These are phyloP conservation scores for Lomographa bimaculata DNA, from an alignment of 2,888 invertebrate genomes.

Conservation along the genomic window DNA sequence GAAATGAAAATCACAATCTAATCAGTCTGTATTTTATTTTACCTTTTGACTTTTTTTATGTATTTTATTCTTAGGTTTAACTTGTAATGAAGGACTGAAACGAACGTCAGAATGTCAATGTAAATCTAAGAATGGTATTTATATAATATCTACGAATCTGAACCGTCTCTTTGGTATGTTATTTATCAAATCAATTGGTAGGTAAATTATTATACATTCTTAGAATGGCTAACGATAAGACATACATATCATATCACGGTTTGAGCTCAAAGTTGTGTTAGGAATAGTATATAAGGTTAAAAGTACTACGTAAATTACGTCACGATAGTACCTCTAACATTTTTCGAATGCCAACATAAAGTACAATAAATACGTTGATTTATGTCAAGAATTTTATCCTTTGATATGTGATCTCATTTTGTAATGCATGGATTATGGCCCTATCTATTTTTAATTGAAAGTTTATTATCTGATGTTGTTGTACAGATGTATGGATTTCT, in stretches of 20 bases:
- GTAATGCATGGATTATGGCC: slow-evolving; percentile 59
- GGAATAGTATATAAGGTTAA: slow-evolving; percentile 54
- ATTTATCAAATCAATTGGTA: slow-evolving; percentile 32
- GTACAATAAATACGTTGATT: slow-evolving; percentile 74
- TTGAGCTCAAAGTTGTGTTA: slow-evolving; percentile 63
- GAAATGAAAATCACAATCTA: slow-evolving; percentile 41
- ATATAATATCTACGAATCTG: slow-evolving; percentile 30
- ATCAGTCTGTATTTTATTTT: slow-evolving; percentile 58
- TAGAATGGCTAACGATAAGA: slow-evolving; percentile 35
- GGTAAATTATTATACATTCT: slow-evolving; percentile 32
- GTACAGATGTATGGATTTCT: slow-evolving; percentile 51
- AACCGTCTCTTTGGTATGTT: slow-evolving; percentile 33
- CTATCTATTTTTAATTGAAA: slow-evolving; percentile 44
- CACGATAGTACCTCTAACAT: slow-evolving; percentile 62
- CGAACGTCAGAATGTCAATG: slow-evolving; percentile 47
- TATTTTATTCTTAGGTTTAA: slow-evolving; percentile 54
- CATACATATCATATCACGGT: slow-evolving; percentile 62
- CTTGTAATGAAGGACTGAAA: slow-evolving; percentile 56
- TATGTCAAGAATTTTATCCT: slow-evolving; percentile 68
- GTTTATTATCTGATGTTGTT: slow-evolving; percentile 46
- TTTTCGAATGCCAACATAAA: slow-evolving; percentile 70
- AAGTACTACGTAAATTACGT: slow-evolving; percentile 36
- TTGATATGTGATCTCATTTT: slow-evolving; percentile 74
- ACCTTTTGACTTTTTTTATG: slow-evolving; percentile 62
- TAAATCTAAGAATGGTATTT: slow-evolving; percentile 41